A percentile compares a stretch with the other conserved stretches of the same genome.
Evolutionary conservation across 2,888 invertebrate genomes (phyloP).

Genomic region (Priocnemis perturbator): DNA sequence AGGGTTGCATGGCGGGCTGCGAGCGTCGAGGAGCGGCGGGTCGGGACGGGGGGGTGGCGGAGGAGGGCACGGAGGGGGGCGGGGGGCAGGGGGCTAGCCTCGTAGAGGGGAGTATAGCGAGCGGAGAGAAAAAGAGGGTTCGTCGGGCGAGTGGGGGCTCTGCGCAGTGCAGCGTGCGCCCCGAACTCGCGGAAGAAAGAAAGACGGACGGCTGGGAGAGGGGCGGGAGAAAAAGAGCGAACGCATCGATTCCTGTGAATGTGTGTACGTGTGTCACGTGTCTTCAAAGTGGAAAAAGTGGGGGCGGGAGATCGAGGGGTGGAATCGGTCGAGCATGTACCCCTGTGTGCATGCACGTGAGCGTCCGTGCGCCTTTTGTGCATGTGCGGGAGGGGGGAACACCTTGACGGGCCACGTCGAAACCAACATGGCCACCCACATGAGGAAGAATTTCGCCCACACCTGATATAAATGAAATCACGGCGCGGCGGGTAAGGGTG

Average conservation of each 20-base stretch:
- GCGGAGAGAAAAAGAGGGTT: conserved; percentile 43
- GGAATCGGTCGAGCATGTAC: conserved; percentile 21
- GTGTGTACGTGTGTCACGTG: conserved; percentile 50
- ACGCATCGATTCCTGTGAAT: conserved; percentile 46
- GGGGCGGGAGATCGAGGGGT: conserved; percentile 36
- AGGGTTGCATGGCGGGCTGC: conserved; percentile 55
- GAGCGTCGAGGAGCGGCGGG: conserved; percentile 31
- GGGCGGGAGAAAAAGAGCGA: conserved; percentile 16
- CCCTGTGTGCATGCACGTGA: conserved; percentile 7
- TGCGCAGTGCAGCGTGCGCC: conserved; percentile 74
- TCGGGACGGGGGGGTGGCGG: conserved; percentile 28
- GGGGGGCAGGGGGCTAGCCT: conserved; percentile 29
- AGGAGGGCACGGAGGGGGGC: conserved; percentile 47
- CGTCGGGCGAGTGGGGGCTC: conserved; percentile 56
- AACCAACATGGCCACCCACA: conserved; percentile 62
- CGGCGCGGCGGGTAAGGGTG: not conserved
- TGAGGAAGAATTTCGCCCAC: not conserved
- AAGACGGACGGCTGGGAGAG: conserved; percentile 5
- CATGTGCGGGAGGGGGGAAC: conserved; percentile 34
- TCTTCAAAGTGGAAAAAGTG: conserved; percentile 39
- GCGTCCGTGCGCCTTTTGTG: conserved; percentile 7
- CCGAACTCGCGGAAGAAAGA: conserved; percentile 3
- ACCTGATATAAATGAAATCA: not conserved
- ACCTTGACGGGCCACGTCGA: conserved; percentile 52
- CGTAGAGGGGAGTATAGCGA: conserved; percentile 11